A percentile compares a stretch with the other conserved stretches of the same genome.
These are phyloP conservation scores for Harpegnathos saltator DNA, from an alignment of 1,140 invertebrate species.

Conservation along the genomic window DNA sequence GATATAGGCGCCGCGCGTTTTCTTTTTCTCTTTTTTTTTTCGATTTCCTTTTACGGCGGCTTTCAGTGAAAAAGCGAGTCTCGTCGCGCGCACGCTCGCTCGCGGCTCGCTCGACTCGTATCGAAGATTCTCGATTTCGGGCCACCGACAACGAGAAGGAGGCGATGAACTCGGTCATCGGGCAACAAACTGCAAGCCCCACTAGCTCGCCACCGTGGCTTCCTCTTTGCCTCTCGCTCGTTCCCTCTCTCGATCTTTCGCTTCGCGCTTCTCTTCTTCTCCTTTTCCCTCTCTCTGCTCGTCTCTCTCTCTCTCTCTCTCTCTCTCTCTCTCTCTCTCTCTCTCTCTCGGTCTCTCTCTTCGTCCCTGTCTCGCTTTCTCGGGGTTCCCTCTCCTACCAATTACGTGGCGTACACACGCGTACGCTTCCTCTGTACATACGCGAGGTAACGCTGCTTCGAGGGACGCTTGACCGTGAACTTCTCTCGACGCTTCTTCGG, in stretches of 20 bases:
- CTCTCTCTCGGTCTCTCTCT: too few relatives aligned
- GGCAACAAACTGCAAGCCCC: slow-evolving; percentile 85
- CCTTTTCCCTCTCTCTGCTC: background rate
- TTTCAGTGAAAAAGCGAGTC: slow-evolving; percentile 82
- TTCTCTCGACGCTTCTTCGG: slow-evolving; percentile 74
- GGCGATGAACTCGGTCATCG: slow-evolving; percentile 86
- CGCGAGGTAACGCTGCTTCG: slow-evolving; percentile 77
- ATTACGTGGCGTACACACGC: background rate
- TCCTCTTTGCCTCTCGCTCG: slow-evolving; percentile 46
- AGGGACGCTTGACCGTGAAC: slow-evolving; percentile 81
- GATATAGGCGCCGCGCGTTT: background rate
- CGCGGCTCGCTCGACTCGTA: slow-evolving; percentile 53
- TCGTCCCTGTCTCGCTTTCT: slow-evolving; percentile 3
- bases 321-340: background rate
- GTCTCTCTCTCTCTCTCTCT: slow-evolving; percentile 29
- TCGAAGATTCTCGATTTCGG: slow-evolving; percentile 84
- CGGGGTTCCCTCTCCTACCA: slow-evolving; percentile 18
- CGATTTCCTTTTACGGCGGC: slow-evolving; percentile 68
- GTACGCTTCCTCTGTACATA: slow-evolving; percentile 26
- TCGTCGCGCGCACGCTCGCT: slow-evolving; percentile 71
- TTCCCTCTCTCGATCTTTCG: slow-evolving; percentile 38
- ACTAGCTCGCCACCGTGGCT: slow-evolving; percentile 69
- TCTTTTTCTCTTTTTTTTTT: slow-evolving; percentile 19
- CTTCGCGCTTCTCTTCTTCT: slow-evolving; percentile 56
- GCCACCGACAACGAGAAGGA: slow-evolving; percentile 74